phyloP scores from a whole-genome alignment of 1,140 invertebrate species.

The Cydia amplana region DNA sequence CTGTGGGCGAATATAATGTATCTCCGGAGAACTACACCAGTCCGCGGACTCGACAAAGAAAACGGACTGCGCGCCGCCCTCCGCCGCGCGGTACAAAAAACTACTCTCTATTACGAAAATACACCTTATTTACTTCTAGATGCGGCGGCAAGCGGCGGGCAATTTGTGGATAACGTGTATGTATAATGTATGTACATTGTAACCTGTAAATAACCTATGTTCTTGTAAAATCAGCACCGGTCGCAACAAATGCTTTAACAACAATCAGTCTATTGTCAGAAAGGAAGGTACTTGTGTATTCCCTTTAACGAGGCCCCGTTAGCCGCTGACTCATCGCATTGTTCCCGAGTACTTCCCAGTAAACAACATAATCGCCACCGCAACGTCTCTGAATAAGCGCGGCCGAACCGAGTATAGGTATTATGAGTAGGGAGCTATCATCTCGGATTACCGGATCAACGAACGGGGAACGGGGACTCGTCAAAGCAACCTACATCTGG shows the following conservation, averaged over 20 bases:
- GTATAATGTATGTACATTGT: slow-evolving; percentile 56
- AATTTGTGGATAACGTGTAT: slow-evolving; percentile 62
- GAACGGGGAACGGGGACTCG: slow-evolving; percentile 52
- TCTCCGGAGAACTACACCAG: slow-evolving; percentile 39
- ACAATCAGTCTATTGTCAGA: slow-evolving; percentile 79
- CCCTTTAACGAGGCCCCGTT: slow-evolving; percentile 59
- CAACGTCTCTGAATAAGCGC: slow-evolving; percentile 32
- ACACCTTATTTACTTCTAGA: slow-evolving; percentile 56
- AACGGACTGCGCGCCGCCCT: slow-evolving; percentile 56
- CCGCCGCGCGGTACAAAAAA: slow-evolving; percentile 65
- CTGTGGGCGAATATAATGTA: slow-evolving; percentile 49
- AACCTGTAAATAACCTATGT: slow-evolving; percentile 78
- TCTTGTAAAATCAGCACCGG: slow-evolving; percentile 76
- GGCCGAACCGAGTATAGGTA: slow-evolving; percentile 1
- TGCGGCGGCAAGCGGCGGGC: slow-evolving; percentile 51
- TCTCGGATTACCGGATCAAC: slow-evolving; percentile 21
- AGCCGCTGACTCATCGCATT: slow-evolving; percentile 45
- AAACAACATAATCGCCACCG: slow-evolving; percentile 33
- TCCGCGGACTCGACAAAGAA: slow-evolving; percentile 62
- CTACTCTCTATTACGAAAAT: slow-evolving; percentile 74
- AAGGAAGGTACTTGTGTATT: slow-evolving; percentile 69
- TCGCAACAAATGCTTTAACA: slow-evolving; percentile 78
- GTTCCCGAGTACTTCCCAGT: slow-evolving; percentile 27
- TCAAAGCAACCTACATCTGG: slow-evolving; percentile 53
- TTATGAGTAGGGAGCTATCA: neutral